Evolutionary conservation across 1,140 invertebrate species (phyloP), one percentile per base, ranked within the genome.

Genomic region (Drosophila subpulchrella): DNA sequence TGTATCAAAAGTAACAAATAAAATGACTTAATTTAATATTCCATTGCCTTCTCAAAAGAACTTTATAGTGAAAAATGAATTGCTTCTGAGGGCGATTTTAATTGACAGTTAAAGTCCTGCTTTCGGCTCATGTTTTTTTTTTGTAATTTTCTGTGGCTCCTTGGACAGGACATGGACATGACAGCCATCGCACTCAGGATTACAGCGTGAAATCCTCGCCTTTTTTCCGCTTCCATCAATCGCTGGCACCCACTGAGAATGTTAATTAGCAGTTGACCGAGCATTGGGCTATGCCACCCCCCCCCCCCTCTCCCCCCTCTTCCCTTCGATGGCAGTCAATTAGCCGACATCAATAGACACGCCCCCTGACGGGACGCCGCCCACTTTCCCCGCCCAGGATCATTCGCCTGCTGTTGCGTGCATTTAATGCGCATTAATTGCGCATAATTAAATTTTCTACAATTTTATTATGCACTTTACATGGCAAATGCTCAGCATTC

Each of bases 371-470:
- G 44, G 17, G 51, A 20, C 30, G 24, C n/a, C 20, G 12, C 24
- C 30, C 46, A 6, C 24, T 13, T 10, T 12, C 2, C 39, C 34
- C 0, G 39, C 7, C 42, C 38, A 44, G 56, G 34, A 55, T 55
- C 53, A 46, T 36, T 56, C 44, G 78, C 42, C 57, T 63, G 75
- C 55, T 78, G 70, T 79, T 79, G 71, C 65, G 53, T 83, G 66
- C 76, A 83, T 67, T 83, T 84, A 83, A 83, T 78, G 81, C 81
- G 81, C 76, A 83, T 83, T 83, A 83, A 83, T 83, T 84, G 76
- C 81, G 81, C 81, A 84, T 83, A 83, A 83, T 83, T 83, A 84
- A 83, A 84, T 83, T 83, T 83, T 70, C 76, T 76, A 83, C 81
- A 83, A 72, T 84, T 83, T 83, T 80, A 83, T 83, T 83, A 83